Base-by-base conservation (phyloP, 2,888 invertebrate species). In the Tetheella fluctuosa region DNA sequence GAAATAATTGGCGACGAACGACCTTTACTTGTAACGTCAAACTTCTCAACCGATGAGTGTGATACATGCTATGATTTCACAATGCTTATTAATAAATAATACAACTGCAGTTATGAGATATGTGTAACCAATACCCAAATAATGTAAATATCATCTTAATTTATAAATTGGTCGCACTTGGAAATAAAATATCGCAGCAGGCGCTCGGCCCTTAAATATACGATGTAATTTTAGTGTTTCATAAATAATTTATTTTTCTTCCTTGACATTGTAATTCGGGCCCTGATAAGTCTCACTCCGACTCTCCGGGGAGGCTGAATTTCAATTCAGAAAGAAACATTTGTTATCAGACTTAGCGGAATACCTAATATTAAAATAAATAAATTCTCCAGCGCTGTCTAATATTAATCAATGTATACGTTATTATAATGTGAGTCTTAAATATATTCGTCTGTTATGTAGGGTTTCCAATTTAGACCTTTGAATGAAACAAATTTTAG, bases 171-270 rank as follows among this genome's bases (percentile, higher is more conserved):
- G 12, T 34, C 8, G 23, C 37, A 34, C 34, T 34, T 28, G 55
- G 20, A 20, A 55, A 55, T 55, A 65, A 68, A 66, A 61, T 58
- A 59, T 59, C 59, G 57, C 61, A 63, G 58, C 55, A 59, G 52
- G 48, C 48, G 17, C 48, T 20, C 20, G 54, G 42, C 62, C 67
- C 68, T 64, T 63, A 70, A 73, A 72, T 71, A 63, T 68, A 68
- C 64, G 56, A 64, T 64, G 64, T 69, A 69, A 71, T 70, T 72
- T 63, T 56, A 62, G 39, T 23, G 25, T 59, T 57, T 80, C 73
- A 80, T 85, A 80, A 83, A 84, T 84, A 77, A 82, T 84, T 80
- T 82, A 83, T 79, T 74, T 77, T 70, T 70, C 74, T 78, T 79
- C 77, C 76, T 74, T 77, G 81, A 77, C 76, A 81, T 79, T 78